Percentiles rank a stretch among this genome's conserved stretches.
phyloP scores from a whole-genome alignment of 2,888 invertebrate species.

The Eremobia ochroleuca region DNA sequence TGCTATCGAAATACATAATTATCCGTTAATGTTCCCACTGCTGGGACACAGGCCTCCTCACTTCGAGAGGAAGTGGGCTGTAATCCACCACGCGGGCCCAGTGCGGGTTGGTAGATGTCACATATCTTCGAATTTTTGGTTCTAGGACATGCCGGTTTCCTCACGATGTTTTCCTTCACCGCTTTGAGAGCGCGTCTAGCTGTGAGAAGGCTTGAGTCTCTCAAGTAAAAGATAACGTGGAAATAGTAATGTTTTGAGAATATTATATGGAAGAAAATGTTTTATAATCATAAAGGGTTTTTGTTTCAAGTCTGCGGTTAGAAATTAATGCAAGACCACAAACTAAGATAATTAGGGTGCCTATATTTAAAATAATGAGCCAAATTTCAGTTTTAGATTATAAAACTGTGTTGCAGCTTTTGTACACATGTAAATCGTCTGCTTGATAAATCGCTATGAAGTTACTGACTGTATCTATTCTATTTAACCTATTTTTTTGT shows the following conservation, averaged over 20 bases:
- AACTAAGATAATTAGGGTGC: background rate
- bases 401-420: too few species aligned
- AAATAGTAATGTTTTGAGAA: conserved; percentile 23
- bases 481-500: too few species aligned
- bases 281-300: background rate
- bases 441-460: too few species aligned
- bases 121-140: background rate
- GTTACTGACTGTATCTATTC: too few species aligned
- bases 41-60: background rate
- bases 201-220: conserved; percentile 14
- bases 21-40: background rate
- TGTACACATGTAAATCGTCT: too few species aligned
- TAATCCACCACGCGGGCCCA: background rate
- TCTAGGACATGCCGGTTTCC: background rate
- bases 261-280: background rate
- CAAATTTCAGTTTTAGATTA: too few species aligned
- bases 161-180: background rate
- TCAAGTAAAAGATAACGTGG: conserved; percentile 19
- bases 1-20: background rate
- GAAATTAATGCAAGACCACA: too few species aligned
- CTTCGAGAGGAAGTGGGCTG: background rate
- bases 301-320: too few species aligned
- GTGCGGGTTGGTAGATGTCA: background rate
- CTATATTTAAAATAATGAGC: background rate
- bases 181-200: conserved; percentile 30